These are phyloP conservation scores for Stegodyphus mimosarum DNA, from an alignment of 1,140 invertebrate species.

Conservation along the genomic window DNA sequence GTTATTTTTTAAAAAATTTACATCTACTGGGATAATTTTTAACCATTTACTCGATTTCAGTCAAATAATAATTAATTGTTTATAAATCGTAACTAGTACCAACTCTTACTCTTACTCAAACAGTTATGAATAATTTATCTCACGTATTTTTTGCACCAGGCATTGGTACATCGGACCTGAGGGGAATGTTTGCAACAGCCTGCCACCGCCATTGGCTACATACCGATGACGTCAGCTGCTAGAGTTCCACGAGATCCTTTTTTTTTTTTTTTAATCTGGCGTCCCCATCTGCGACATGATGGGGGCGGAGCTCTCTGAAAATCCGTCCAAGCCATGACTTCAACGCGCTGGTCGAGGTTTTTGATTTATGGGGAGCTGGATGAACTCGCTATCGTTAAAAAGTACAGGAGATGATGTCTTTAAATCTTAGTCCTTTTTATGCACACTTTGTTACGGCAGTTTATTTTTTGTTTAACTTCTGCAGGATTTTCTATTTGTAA, in stretches of 20 bases:
- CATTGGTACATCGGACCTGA: no score
- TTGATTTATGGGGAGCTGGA: conserved; percentile 33
- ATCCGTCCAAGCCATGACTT: neutral
- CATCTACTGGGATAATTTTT: no score
- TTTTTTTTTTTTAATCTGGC: conserved; percentile 35
- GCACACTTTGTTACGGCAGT: neutral
- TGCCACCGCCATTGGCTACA: conserved; percentile 15
- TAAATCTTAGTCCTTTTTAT: conserved; percentile 44
- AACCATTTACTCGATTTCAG: no score
- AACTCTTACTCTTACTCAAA: no score
- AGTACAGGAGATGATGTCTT: conserved; percentile 16
- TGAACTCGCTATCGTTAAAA: neutral
- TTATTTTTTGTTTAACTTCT: neutral
- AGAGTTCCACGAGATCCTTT: neutral
- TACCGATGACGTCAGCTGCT: conserved; percentile 26
- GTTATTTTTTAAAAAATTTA: no score
- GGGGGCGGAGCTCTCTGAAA: conserved; percentile 14
- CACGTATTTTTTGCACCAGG: no score
- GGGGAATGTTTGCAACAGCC: neutral
- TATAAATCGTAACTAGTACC: no score
- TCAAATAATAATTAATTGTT: no score
- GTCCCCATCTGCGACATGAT: conserved; percentile 36
- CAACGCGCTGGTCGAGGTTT: neutral
- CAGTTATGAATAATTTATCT: neutral
- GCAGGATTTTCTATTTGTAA: no score